These are phyloP conservation scores for Saccopteryx bilineata DNA, from an alignment of 2,113 vertebrate genomes.

Conservation along the genomic window DNA sequence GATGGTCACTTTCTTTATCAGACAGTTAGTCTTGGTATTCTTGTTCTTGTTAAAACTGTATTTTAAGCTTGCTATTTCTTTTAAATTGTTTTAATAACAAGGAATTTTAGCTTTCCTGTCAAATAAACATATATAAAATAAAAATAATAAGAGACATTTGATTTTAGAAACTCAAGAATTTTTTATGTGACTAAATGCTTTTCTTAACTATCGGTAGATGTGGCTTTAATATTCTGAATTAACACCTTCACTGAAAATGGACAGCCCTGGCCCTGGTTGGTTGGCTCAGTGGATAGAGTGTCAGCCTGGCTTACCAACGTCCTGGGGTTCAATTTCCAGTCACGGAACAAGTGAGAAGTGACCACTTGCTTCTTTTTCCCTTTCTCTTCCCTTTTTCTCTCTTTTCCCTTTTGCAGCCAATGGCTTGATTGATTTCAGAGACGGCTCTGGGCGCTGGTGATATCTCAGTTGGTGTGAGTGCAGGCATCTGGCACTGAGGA, in stretches of 20 bases:
- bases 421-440: too few species aligned
- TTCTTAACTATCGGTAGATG: neutral
- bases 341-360: too few species aligned
- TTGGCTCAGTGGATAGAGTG: too few species aligned
- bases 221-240: neutral
- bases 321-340: too few species aligned
- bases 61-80: neutral
- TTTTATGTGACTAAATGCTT: neutral
- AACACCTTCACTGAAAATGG: neutral
- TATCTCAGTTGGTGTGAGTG: too few species aligned
- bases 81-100: neutral
- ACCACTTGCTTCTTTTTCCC: too few species aligned
- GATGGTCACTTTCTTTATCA: neutral
- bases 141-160: slow-evolving; percentile 10
- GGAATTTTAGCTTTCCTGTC: neutral
- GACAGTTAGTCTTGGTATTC: neutral
- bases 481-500: too few species aligned
- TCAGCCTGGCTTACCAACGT: too few species aligned
- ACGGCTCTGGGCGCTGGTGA: too few species aligned
- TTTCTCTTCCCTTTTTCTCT: too few species aligned
- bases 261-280: too few species aligned
- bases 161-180: neutral
- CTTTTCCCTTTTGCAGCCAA: too few species aligned
- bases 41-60: neutral
- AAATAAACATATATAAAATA: neutral